Evolutionary conservation across 2,113 vertebrate genomes (phyloP).

Genomic region (Ariopsis seemanni): DNA sequence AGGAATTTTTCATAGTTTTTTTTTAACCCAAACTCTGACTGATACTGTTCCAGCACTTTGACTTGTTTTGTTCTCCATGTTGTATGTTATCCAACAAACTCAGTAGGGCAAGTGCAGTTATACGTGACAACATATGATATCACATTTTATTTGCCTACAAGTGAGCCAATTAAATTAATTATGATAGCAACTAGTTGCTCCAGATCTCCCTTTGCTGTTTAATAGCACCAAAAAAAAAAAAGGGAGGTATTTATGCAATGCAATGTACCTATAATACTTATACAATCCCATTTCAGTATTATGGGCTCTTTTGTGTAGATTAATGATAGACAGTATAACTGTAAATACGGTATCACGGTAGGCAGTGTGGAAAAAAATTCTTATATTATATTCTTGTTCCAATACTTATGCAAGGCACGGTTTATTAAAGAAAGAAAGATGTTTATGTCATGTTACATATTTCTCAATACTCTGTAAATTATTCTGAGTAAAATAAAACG

Average conservation of each 20-base stretch:
- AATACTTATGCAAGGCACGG: not conserved
- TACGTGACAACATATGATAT: not conserved
- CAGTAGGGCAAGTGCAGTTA: not conserved
- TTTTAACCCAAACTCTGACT: not conserved
- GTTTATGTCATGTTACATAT: not conserved
- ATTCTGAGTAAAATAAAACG: no score
- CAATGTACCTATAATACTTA: no score
- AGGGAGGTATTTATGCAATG: not conserved
- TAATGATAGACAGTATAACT: no score
- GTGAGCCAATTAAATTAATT: not conserved
- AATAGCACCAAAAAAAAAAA: not conserved
- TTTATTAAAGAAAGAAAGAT: not conserved
- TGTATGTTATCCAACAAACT: not conserved
- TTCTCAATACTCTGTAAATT: not conserved
- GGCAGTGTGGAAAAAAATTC: no score
- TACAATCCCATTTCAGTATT: no score
- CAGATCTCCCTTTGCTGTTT: not conserved
- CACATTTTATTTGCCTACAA: not conserved
- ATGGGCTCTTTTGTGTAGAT: not conserved
- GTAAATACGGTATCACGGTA: no score
- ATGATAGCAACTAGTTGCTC: not conserved
- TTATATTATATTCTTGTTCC: no score
- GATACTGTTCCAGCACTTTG: not conserved
- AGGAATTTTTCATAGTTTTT: not conserved
- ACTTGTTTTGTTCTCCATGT: not conserved